phyloP scores from a whole-genome alignment of 2,113 vertebrate genomes.

The Lepisosteus oculatus region DNA sequence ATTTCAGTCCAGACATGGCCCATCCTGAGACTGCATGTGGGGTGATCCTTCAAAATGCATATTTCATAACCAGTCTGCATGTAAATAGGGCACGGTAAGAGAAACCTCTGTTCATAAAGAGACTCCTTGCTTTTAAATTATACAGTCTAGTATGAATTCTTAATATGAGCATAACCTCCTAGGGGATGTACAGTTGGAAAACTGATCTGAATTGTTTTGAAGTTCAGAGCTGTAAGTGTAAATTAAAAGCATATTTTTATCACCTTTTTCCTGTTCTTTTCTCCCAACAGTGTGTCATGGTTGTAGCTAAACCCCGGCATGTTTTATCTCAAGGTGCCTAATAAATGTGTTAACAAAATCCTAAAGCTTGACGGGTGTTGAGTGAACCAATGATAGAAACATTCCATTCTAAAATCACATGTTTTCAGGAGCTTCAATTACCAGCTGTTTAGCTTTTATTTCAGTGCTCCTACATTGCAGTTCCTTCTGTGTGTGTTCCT shows the following conservation, averaged over 20 bases:
- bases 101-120: slow-evolving; percentile 17
- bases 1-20: no score
- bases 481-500: background rate
- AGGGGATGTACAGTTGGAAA: background rate
- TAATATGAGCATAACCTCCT: slow-evolving; percentile 13
- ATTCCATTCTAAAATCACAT: background rate
- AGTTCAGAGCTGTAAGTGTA: slow-evolving; percentile 3
- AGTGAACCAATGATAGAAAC: background rate
- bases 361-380: background rate
- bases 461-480: background rate
- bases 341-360: background rate
- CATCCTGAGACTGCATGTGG: no score
- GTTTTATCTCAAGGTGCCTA: background rate
- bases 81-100: slow-evolving; percentile 42
- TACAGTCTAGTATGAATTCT: slow-evolving; percentile 7
- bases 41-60: slow-evolving; percentile 8
- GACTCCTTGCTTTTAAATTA: slow-evolving; percentile 22
- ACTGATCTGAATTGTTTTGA: slow-evolving; percentile 11
- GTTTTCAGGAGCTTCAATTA: no score
- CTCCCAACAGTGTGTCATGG: background rate
- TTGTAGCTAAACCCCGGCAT: background rate
- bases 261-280: background rate
- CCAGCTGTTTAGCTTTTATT: background rate
- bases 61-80: slow-evolving; percentile 31
- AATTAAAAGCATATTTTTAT: slow-evolving; percentile 5